Evolutionary conservation across 2,888 invertebrate genomes (phyloP).

Genomic region (Pandemis heparana): DNA sequence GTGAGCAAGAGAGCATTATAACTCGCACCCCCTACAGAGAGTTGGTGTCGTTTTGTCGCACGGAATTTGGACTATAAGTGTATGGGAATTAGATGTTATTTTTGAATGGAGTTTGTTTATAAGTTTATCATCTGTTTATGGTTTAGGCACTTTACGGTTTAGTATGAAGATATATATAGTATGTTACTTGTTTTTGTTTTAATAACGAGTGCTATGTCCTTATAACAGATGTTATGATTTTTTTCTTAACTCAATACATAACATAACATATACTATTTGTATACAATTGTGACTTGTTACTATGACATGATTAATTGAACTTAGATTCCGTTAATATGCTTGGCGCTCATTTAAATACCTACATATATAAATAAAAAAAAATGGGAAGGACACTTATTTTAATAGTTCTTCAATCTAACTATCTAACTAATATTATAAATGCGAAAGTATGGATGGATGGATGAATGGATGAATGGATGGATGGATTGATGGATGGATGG

Average conservation of each 20-base stretch:
- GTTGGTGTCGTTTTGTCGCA: constrained; percentile 5
- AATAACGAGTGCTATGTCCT: neutral
- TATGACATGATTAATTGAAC: too few relatives aligned
- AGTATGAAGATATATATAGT: constrained; percentile 32
- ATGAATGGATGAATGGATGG: too few relatives aligned
- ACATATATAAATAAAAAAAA: too few relatives aligned
- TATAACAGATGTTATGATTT: neutral
- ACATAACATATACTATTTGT: too few relatives aligned
- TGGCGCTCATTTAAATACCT: too few relatives aligned
- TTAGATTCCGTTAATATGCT: too few relatives aligned
- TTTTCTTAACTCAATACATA: neutral
- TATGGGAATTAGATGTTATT: neutral
- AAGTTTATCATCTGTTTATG: constrained; percentile 16
- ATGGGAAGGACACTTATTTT: too few relatives aligned
- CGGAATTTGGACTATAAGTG: constrained; percentile 18
- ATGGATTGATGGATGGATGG: too few relatives aligned
- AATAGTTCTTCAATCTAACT: too few relatives aligned
- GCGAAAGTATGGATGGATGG: too few relatives aligned
- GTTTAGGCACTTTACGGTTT: constrained; percentile 23
- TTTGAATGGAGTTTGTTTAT: constrained; percentile 9
- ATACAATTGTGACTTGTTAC: too few relatives aligned
- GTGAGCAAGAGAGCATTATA: constrained; percentile 3
- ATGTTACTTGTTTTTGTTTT: constrained; percentile 23
- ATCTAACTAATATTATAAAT: too few relatives aligned
- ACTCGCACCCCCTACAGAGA: constrained; percentile 17